phyloP scores from a whole-genome alignment of 2,797 vertebrate species.

The Sternotherus odoratus region DNA sequence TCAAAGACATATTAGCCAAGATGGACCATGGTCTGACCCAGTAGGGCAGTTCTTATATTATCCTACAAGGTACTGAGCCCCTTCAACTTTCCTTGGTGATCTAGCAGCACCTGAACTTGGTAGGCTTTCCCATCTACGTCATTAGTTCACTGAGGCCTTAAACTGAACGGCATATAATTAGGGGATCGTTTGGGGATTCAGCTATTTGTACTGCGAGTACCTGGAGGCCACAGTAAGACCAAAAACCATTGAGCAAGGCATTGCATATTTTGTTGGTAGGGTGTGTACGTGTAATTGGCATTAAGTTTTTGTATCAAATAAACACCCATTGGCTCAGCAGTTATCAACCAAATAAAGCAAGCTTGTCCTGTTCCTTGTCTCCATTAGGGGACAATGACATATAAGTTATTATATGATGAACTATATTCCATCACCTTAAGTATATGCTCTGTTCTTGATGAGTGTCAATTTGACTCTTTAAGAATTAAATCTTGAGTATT shows the following conservation, averaged over 20 bases:
- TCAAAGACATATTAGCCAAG: too few relatives aligned
- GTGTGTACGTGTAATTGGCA: background rate
- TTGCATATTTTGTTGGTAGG: background rate
- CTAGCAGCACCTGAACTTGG: too few relatives aligned
- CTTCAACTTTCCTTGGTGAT: too few relatives aligned
- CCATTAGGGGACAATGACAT: background rate
- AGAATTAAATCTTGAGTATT: background rate
- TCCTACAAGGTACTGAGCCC: background rate
- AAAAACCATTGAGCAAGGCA: background rate
- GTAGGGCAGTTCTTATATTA: background rate
- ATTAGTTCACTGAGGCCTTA: too few relatives aligned
- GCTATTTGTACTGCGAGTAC: background rate
- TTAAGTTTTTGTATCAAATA: background rate
- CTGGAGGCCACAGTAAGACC: background rate
- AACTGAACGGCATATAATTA: too few relatives aligned
- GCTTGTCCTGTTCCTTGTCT: background rate
- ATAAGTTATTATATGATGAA: too few relatives aligned
- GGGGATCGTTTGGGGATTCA: background rate
- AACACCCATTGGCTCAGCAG: background rate
- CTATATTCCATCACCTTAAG: too few relatives aligned
- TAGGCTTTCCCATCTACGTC: too few relatives aligned
- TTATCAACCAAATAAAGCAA: background rate
- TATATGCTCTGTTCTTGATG: background rate
- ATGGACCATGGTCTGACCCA: background rate
- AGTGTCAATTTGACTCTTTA: background rate